Evolutionary conservation across 2,888 invertebrate species (phyloP).

Genomic region (Neuroscelio doddi): DNA sequence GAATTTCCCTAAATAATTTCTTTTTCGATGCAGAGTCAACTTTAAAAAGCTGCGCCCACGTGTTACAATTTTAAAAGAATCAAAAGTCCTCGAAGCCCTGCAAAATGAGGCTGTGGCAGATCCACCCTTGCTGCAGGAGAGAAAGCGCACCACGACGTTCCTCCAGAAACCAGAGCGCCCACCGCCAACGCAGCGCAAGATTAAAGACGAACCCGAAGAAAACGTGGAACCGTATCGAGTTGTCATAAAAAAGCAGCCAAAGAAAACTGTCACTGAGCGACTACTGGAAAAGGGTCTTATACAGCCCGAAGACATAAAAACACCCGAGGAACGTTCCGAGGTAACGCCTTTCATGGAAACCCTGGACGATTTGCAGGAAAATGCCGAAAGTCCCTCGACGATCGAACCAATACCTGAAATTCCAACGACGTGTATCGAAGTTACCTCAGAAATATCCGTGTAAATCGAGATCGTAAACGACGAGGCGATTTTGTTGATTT

Average conservation of each 20-base stretch:
- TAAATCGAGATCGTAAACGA: too few species aligned
- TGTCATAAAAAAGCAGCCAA: constrained; percentile 67
- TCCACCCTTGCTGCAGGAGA: constrained; percentile 60
- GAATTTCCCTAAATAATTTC: neutral
- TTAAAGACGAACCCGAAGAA: constrained; percentile 46
- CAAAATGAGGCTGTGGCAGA: constrained; percentile 61
- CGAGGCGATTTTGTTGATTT: neutral
- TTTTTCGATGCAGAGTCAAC: constrained; percentile 80
- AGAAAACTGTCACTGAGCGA: constrained; percentile 63
- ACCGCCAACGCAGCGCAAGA: constrained; percentile 73
- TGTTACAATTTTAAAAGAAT: constrained; percentile 77
- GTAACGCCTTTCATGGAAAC: constrained; percentile 50
- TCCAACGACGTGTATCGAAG: constrained; percentile 3
- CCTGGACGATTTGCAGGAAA: constrained; percentile 12
- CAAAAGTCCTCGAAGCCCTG: constrained; percentile 78
- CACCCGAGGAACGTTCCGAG: constrained; percentile 59
- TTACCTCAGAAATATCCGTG: neutral
- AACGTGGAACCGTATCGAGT: constrained; percentile 60
- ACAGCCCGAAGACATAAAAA: constrained; percentile 57
- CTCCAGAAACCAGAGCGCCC: constrained; percentile 83
- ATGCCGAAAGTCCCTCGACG: constrained; percentile 14
- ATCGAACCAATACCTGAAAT: constrained; percentile 19
- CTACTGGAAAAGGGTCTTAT: constrained; percentile 63
- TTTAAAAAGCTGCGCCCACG: constrained; percentile 80
- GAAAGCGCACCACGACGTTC: constrained; percentile 78